Conservation (phyloP, 1,140 invertebrate genomes). For the Gryllus bimaculatus region DNA sequence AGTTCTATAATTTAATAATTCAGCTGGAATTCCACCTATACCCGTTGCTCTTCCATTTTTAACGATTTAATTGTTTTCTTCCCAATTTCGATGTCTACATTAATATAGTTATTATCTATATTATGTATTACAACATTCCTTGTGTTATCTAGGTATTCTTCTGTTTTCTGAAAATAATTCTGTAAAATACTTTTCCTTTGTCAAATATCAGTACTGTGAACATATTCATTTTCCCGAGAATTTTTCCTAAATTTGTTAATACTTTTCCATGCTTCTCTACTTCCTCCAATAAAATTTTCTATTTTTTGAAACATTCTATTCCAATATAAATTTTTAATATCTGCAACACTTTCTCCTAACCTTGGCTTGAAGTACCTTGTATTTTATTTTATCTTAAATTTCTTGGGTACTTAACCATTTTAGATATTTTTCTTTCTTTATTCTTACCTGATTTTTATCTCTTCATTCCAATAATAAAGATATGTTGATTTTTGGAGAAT, state of each 20-base stretch:
- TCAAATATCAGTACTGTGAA: too few relatives aligned
- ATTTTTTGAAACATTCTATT: not conserved
- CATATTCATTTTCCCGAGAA: not conserved
- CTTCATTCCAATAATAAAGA: not conserved
- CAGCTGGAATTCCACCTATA: not conserved
- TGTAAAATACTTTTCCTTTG: not conserved
- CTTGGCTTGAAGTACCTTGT: not conserved
- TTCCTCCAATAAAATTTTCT: constrained; percentile 3
- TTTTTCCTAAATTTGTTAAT: not conserved
- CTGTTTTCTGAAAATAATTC: not conserved
- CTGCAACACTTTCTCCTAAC: not conserved
- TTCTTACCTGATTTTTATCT: not conserved
- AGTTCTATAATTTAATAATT: not conserved
- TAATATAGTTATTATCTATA: not conserved
- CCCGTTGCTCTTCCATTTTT: not conserved
- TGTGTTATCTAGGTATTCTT: not conserved
- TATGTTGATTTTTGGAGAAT: not conserved
- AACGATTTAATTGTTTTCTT: not conserved
- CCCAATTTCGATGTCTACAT: not conserved
- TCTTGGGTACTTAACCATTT: not conserved
- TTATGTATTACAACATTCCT: not conserved
- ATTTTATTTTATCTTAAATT: not conserved
- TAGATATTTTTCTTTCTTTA: constrained; percentile 3
- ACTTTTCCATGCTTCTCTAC: not conserved
- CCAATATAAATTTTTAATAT: not conserved